Evolutionary conservation across 2,113 vertebrate species (phyloP).

Genomic region (Calypte anna): DNA sequence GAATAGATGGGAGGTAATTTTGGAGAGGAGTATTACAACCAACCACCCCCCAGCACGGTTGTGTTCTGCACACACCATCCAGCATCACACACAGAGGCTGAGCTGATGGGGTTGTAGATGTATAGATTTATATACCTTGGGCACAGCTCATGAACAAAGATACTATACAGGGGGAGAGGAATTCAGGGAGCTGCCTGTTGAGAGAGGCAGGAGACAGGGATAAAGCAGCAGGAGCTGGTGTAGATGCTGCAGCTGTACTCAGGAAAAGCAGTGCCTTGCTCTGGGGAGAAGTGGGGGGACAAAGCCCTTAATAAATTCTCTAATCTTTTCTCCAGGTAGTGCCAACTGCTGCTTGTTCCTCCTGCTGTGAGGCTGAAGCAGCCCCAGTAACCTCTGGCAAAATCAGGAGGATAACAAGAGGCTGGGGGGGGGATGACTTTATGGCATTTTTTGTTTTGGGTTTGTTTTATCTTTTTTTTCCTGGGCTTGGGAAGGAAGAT

Average conservation of each 20-base stretch:
- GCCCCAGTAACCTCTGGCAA: not conserved
- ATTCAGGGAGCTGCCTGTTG: not conserved
- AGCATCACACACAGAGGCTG: not conserved
- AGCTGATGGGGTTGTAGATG: not conserved
- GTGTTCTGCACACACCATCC: not conserved
- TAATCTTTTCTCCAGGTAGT: not conserved
- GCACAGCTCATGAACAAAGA: constrained; percentile 33
- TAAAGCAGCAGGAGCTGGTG: not conserved
- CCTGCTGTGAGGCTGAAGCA: not conserved
- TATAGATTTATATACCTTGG: not conserved
- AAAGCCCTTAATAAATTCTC: not conserved
- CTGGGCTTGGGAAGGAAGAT: not conserved
- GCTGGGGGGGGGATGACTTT: not conserved
- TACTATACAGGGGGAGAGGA: constrained; percentile 17
- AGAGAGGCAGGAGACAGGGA: constrained; percentile 36
- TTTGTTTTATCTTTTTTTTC: not conserved
- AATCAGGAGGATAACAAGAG: not conserved
- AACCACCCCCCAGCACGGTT: not conserved
- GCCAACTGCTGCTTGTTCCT: not conserved
- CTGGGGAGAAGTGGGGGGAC: not conserved
- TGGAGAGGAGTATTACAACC: not conserved
- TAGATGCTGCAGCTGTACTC: not conserved
- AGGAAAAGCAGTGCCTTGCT: not conserved
- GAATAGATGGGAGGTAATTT: not conserved
- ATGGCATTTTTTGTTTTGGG: not conserved